Conservation (phyloP, 2,113 vertebrate genomes). For the Ptilonorhynchus violaceus region DNA sequence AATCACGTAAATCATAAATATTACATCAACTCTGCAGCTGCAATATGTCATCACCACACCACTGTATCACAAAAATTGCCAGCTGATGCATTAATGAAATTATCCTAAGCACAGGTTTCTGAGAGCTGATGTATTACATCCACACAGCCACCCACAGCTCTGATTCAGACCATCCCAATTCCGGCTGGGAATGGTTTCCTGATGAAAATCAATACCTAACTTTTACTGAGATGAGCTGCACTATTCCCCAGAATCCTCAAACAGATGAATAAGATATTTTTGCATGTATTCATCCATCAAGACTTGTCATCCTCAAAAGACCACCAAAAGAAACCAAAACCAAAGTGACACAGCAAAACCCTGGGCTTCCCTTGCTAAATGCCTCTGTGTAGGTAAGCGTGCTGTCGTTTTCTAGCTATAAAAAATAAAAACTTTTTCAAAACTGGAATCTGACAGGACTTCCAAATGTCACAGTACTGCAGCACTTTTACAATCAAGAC, state of each 20-base stretch:
- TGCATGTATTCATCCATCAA: background rate
- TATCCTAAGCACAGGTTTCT: background rate
- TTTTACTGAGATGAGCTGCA: background rate
- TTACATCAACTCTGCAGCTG: background rate
- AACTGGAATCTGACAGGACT: background rate
- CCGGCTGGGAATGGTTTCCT: background rate
- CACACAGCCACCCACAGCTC: background rate
- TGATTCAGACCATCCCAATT: background rate
- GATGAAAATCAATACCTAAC: conserved; percentile 3
- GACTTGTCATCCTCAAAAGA: background rate
- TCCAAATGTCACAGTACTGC: background rate
- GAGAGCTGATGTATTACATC: background rate
- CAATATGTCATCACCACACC: background rate
- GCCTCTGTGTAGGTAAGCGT: background rate
- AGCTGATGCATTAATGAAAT: background rate
- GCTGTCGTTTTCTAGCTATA: background rate
- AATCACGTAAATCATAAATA: background rate
- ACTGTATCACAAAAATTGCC: background rate
- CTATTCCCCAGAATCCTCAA: background rate
- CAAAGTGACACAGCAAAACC: background rate
- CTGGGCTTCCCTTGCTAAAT: background rate
- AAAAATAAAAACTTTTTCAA: background rate
- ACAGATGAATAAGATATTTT: background rate
- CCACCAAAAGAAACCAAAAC: background rate
- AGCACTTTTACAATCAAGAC: background rate